phyloP scores from a whole-genome alignment of 2,888 invertebrate genomes.

The Caenorhabditis sp. region DNA sequence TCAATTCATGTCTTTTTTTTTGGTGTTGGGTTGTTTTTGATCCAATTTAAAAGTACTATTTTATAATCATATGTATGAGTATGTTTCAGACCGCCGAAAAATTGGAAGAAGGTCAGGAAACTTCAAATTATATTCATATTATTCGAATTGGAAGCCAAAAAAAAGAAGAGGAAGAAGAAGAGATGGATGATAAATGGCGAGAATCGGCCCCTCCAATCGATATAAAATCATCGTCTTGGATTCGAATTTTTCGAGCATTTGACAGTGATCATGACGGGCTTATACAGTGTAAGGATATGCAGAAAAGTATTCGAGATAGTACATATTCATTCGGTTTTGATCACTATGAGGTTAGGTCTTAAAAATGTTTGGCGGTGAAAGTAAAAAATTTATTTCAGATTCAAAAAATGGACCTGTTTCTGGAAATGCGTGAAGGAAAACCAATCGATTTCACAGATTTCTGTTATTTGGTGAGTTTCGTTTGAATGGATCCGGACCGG shows the following conservation, averaged over 20 bases:
- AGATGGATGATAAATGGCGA: conserved; percentile 43
- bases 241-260: conserved; percentile 57
- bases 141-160: conserved; percentile 29
- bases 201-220: conserved; percentile 29
- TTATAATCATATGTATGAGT: neutral
- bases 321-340: conserved; percentile 63
- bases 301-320: conserved; percentile 70
- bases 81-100: neutral
- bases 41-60: neutral
- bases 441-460: conserved; percentile 73
- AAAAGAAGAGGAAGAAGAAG: neutral
- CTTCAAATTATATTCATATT: conserved; percentile 20
- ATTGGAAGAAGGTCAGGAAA: neutral
- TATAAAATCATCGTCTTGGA: conserved; percentile 47
- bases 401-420: conserved; percentile 35
- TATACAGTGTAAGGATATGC: conserved; percentile 71
- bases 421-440: conserved; percentile 46
- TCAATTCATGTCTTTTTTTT: neutral
- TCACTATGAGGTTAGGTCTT: conserved; percentile 39
- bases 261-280: conserved; percentile 71
- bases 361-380: neutral
- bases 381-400: conserved; percentile 16
- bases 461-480: conserved; percentile 66
- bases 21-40: neutral
- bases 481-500: neutral